Evolutionary conservation across 2,888 invertebrate genomes (phyloP).

Genomic region (Gandaritis pyraliata): DNA sequence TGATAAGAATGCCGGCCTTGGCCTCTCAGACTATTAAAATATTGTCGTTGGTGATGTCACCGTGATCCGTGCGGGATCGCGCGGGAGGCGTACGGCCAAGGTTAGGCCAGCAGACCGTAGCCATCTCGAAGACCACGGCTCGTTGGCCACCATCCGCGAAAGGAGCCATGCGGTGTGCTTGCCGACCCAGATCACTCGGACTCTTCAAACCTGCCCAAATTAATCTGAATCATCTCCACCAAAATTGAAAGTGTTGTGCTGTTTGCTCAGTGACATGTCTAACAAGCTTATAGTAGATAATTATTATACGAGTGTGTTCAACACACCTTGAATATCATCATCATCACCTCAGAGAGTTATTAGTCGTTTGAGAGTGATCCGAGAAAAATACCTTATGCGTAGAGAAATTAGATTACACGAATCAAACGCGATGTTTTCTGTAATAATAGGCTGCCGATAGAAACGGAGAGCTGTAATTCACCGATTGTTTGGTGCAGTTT

Average conservation of each 20-base stretch:
- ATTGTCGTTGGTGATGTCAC: constrained; percentile 74
- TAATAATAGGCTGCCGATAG: constrained; percentile 57
- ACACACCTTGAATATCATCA: constrained; percentile 5
- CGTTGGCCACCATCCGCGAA: constrained; percentile 71
- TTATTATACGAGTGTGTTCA: neutral
- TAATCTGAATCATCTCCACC: constrained; percentile 50
- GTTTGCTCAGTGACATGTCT: constrained; percentile 46
- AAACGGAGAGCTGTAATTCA: constrained; percentile 60
- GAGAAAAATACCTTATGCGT: constrained; percentile 11
- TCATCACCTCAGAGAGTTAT: neutral
- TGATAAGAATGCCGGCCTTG: constrained; percentile 71
- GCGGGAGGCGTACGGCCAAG: constrained; percentile 75
- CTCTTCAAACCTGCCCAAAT: constrained; percentile 65
- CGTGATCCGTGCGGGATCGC: constrained; percentile 63
- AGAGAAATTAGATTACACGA: constrained; percentile 37
- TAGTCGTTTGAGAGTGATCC: neutral
- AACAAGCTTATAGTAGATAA: constrained; percentile 7
- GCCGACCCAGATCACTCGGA: constrained; percentile 69
- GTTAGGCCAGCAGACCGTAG: constrained; percentile 77
- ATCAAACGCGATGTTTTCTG: constrained; percentile 51
- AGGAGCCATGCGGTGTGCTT: constrained; percentile 61
- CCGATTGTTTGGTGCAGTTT: constrained; percentile 64
- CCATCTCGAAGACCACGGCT: constrained; percentile 71
- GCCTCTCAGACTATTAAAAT: constrained; percentile 57
- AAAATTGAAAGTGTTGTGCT: constrained; percentile 57